These are phyloP conservation scores for Conus canariensis DNA, from an alignment of 2,888 invertebrate genomes.

Conservation along the genomic window DNA sequence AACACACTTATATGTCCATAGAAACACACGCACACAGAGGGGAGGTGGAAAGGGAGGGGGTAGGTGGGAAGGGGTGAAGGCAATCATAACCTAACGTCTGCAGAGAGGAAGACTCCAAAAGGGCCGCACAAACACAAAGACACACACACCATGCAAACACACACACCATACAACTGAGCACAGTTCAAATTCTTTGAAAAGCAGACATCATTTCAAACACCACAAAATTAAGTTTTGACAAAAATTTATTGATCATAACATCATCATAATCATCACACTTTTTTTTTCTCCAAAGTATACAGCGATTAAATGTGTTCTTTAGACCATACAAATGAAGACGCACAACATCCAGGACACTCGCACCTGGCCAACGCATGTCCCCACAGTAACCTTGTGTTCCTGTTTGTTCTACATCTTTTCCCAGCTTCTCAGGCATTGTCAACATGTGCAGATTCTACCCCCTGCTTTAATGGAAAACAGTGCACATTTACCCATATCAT, in stretches of 20 bases:
- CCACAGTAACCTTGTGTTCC: not conserved
- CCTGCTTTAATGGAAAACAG: not conserved
- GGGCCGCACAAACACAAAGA: too few relatives aligned
- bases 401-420: too few relatives aligned
- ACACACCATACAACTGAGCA: too few relatives aligned
- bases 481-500: not conserved
- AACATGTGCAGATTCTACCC: not conserved
- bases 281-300: constrained; percentile 5
- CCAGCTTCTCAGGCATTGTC: constrained; percentile 1
- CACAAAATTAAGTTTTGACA: not conserved
- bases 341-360: not conserved
- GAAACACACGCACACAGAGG: too few relatives aligned
- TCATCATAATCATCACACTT: constrained; percentile 10
- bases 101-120: too few relatives aligned
- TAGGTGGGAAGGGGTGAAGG: too few relatives aligned
- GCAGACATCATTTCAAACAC: not conserved
- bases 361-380: not conserved
- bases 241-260: constrained; percentile 13
- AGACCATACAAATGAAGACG: not conserved
- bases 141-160: too few relatives aligned
- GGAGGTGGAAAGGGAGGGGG: too few relatives aligned
- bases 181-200: too few relatives aligned
- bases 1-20: too few relatives aligned
- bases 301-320: constrained; percentile 11
- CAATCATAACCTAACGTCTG: too few relatives aligned